phyloP scores from a whole-genome alignment of 2,888 invertebrate genomes.

The Papilio demoleus region DNA sequence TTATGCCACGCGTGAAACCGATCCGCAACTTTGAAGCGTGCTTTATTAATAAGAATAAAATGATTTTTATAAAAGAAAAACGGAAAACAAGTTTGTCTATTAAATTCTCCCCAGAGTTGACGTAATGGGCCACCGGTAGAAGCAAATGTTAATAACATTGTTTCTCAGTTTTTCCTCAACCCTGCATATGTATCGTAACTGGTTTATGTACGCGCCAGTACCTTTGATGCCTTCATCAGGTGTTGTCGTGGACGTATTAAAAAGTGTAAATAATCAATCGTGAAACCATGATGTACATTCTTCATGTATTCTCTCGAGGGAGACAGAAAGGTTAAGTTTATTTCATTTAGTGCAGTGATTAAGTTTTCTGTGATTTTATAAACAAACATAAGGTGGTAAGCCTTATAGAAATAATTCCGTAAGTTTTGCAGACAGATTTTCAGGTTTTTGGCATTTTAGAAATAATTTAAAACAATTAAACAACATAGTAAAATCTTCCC shows the following conservation, averaged over 20 bases:
- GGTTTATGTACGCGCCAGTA: constrained; percentile 1
- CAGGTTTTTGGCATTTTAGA: too few species aligned
- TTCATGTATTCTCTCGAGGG: constrained; percentile 21
- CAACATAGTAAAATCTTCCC: too few species aligned
- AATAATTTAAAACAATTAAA: too few species aligned
- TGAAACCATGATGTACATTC: constrained; percentile 21
- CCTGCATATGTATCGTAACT: background rate
- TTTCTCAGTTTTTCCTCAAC: constrained; percentile 30
- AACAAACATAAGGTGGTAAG: background rate
- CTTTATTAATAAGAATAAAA: background rate
- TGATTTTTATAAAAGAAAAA: constrained; percentile 3
- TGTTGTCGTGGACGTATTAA: background rate
- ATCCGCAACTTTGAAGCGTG: background rate
- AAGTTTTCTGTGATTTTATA: background rate
- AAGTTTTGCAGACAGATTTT: too few species aligned
- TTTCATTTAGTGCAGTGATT: background rate
- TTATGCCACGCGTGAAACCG: background rate
- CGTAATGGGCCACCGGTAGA: constrained; percentile 28
- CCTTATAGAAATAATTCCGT: too few species aligned
- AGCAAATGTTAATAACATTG: constrained; percentile 25
- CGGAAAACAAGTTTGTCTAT: constrained; percentile 13
- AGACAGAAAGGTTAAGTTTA: constrained; percentile 15
- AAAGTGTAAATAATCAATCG: background rate
- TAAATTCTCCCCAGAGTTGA: constrained; percentile 21
- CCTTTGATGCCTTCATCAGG: background rate